Evolutionary conservation across 2,113 vertebrate species (phyloP).

Genomic region (Pseudorectes ferrugineus): DNA sequence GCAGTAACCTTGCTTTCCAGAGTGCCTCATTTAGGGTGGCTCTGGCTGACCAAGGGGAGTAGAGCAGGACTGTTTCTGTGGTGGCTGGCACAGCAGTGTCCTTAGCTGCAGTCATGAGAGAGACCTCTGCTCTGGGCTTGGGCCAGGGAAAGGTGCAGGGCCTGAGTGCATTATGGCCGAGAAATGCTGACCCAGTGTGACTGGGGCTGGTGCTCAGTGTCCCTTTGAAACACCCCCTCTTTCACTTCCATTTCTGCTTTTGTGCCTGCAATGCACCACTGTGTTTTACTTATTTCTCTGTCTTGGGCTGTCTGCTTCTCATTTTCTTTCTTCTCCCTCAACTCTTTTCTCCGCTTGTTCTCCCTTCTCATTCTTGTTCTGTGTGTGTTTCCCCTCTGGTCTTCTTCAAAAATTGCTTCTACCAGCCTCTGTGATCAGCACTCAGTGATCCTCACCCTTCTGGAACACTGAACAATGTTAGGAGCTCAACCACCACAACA

Average conservation of each 20-base stretch:
- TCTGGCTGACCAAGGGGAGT: background rate
- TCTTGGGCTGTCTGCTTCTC: background rate
- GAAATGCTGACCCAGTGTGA: background rate
- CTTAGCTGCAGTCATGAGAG: background rate
- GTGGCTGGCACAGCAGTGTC: background rate
- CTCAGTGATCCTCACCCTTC: background rate
- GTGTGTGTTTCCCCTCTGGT: background rate
- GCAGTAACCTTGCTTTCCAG: background rate
- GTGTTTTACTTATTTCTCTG: conserved; percentile 3
- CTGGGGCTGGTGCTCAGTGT: background rate
- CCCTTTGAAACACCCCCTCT: background rate
- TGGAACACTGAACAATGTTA: background rate
- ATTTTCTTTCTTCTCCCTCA: background rate
- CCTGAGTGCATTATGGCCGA: fast-evolving
- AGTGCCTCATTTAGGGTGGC: background rate
- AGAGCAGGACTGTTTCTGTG: background rate
- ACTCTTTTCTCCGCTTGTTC: background rate
- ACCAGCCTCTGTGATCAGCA: background rate
- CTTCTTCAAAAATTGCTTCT: background rate
- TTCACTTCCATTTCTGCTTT: conserved; percentile 39
- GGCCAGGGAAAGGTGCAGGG: background rate
- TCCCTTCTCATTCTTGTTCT: background rate
- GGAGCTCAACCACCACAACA: background rate
- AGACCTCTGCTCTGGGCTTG: background rate
- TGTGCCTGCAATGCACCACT: background rate